These are phyloP conservation scores for Pterophyllum scalare DNA, from an alignment of 2,113 vertebrate species.

Conservation along the genomic window DNA sequence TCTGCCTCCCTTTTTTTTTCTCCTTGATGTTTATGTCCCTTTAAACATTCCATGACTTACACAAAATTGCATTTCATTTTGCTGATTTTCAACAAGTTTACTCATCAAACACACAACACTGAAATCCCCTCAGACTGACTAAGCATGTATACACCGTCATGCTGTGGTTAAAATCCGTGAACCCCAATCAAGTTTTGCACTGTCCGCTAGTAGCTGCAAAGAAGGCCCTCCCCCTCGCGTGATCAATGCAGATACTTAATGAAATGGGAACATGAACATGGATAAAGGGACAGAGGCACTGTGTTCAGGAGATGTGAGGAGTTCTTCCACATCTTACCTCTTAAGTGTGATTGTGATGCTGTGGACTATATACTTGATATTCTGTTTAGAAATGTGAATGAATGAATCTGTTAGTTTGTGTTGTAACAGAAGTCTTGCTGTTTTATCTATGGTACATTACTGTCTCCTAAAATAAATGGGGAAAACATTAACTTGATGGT, in stretches of 20 bases:
- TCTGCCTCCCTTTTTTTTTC: conserved; percentile 25
- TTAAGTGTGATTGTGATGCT: conserved; percentile 61
- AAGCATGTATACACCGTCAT: conserved; percentile 13
- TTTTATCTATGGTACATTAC: conserved; percentile 39
- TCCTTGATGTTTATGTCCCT: conserved; percentile 48
- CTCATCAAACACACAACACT: not conserved
- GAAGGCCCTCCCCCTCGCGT: not conserved
- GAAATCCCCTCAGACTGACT: conserved; percentile 4
- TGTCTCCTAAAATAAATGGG: conserved; percentile 63
- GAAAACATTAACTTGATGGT: not conserved
- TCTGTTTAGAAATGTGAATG: conserved; percentile 60
- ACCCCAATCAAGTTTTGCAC: conserved; percentile 28
- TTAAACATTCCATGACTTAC: conserved; percentile 59
- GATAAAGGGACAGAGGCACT: conserved; percentile 59
- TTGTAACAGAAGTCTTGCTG: conserved; percentile 42
- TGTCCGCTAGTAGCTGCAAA: conserved; percentile 25
- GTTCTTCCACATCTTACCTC: conserved; percentile 63
- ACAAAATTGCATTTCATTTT: conserved; percentile 13
- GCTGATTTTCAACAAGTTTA: conserved; percentile 20
- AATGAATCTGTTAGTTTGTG: conserved; percentile 54
- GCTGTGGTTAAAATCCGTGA: conserved; percentile 25
- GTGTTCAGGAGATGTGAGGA: conserved; percentile 29
- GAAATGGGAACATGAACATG: conserved; percentile 41
- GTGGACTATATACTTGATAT: conserved; percentile 62
- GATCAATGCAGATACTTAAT: conserved; percentile 19